phyloP scores from a whole-genome alignment of 2,888 invertebrate genomes.

The Phytoseiulus persimilis region DNA sequence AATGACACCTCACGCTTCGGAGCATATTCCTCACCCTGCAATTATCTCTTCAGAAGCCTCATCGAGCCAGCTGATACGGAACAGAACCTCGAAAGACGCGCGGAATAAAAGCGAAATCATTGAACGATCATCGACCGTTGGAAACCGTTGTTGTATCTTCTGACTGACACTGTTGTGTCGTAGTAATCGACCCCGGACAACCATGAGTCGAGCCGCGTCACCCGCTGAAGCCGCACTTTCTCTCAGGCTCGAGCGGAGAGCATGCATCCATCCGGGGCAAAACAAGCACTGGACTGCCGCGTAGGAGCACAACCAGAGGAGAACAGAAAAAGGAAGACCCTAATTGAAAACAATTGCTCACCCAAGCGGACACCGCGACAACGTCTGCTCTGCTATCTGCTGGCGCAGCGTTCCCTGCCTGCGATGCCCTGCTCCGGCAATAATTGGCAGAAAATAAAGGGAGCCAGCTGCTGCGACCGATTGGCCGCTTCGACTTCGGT shows the following conservation, averaged over 20 bases:
- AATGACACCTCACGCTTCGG: neutral
- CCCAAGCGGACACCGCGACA: neutral
- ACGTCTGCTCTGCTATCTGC: neutral
- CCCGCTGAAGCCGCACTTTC: neutral
- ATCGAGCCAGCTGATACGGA: neutral
- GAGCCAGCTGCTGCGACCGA: neutral
- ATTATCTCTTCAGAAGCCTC: neutral
- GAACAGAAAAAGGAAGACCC: neutral
- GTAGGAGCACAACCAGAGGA: neutral
- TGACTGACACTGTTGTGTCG: neutral
- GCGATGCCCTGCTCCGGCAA: neutral
- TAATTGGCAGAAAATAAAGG: neutral
- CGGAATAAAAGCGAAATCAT: neutral
- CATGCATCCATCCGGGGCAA: neutral
- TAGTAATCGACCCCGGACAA: neutral
- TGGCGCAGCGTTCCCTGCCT: neutral
- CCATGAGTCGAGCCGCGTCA: neutral
- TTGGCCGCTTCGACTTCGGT: neutral
- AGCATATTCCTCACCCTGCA: neutral
- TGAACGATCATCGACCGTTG: neutral
- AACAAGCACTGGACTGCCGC: neutral
- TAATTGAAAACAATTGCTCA: neutral
- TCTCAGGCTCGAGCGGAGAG: neutral
- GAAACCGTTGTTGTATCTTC: neutral
- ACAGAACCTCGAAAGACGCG: neutral